These are phyloP conservation scores for Chrysaora quinquecirrha DNA, from an alignment of 30 jellyfish, hydroid and myxozoan species.

Conservation along the genomic window DNA sequence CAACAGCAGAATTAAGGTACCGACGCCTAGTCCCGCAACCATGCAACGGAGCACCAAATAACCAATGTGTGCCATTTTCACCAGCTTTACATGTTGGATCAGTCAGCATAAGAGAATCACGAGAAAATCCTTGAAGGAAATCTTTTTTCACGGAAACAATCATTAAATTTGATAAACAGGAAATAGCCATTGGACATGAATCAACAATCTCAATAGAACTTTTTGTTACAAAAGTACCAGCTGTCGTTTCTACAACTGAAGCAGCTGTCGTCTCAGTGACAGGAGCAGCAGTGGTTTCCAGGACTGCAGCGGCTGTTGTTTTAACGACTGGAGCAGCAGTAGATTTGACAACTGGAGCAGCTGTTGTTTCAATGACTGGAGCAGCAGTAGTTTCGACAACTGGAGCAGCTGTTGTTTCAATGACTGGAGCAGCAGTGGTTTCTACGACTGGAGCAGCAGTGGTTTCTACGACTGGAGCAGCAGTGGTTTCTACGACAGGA, in stretches of 20 bases:
- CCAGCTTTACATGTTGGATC: constrained; percentile 54
- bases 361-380: constrained; percentile 54
- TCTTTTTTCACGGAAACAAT: constrained; percentile 26
- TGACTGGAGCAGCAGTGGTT: constrained; percentile 23
- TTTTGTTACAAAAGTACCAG: not conserved
- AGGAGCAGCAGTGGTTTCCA: constrained; percentile 36
- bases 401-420: constrained; percentile 18
- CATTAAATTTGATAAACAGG: constrained; percentile 37
- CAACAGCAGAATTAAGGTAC: constrained; percentile 64
- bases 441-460: constrained; percentile 32
- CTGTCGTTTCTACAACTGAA: not conserved
- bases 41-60: constrained; percentile 58
- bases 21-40: constrained; percentile 85
- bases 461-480: constrained; percentile 39
- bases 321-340: constrained; percentile 26
- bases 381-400: constrained; percentile 40
- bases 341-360: constrained; percentile 32
- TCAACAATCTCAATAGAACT: constrained; percentile 54
- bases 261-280: constrained; percentile 32
- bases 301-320: constrained; percentile 37
- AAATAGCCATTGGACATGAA: constrained; percentile 68
- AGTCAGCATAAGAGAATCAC: not conserved
- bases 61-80: constrained; percentile 55
- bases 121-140: constrained; percentile 45
- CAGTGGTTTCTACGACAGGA: not conserved